Percentiles rank a stretch among this genome's conserved stretches.
These are phyloP conservation scores for Hirtodrosophila alboralis DNA, from an alignment of 2,888 invertebrate genomes.

Conservation along the genomic window DNA sequence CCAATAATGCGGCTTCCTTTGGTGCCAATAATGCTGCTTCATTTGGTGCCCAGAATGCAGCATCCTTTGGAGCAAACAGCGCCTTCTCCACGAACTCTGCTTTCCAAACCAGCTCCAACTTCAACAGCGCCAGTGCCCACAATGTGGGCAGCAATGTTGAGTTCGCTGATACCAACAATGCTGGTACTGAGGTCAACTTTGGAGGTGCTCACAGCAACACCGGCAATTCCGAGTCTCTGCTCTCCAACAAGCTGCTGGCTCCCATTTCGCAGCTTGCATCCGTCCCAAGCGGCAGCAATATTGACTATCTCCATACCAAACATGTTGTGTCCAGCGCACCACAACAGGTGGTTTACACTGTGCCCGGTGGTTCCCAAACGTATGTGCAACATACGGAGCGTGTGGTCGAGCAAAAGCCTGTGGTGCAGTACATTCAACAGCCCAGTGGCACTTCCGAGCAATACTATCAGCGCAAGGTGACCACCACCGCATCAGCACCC, in stretches of 20 bases:
- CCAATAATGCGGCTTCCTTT: slow-evolving; percentile 36
- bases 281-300: slow-evolving; percentile 28
- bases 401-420: slow-evolving; percentile 58
- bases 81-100: slow-evolving; percentile 58
- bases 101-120: slow-evolving; percentile 63
- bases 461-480: slow-evolving; percentile 75
- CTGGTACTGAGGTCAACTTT: slow-evolving; percentile 62
- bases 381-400: slow-evolving; percentile 76
- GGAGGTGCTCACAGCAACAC: slow-evolving; percentile 56
- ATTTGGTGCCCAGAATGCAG: no score
- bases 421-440: slow-evolving; percentile 61
- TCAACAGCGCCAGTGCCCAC: slow-evolving; percentile 56
- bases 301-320: slow-evolving; percentile 68
- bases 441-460: slow-evolving; percentile 69
- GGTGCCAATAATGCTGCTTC: slow-evolving; percentile 38
- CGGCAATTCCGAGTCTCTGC: slow-evolving; percentile 54
- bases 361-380: slow-evolving; percentile 73
- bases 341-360: slow-evolving; percentile 57
- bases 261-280: slow-evolving; percentile 46
- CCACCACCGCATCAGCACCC: slow-evolving; percentile 60
- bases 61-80: slow-evolving; percentile 26
- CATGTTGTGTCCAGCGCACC: slow-evolving; percentile 51
- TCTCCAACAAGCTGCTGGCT: slow-evolving; percentile 33
- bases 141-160: slow-evolving; percentile 64
- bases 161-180: slow-evolving; percentile 56